These are phyloP conservation scores for Melitaea cinxia DNA, from an alignment of 1,140 invertebrate species.

Conservation along the genomic window DNA sequence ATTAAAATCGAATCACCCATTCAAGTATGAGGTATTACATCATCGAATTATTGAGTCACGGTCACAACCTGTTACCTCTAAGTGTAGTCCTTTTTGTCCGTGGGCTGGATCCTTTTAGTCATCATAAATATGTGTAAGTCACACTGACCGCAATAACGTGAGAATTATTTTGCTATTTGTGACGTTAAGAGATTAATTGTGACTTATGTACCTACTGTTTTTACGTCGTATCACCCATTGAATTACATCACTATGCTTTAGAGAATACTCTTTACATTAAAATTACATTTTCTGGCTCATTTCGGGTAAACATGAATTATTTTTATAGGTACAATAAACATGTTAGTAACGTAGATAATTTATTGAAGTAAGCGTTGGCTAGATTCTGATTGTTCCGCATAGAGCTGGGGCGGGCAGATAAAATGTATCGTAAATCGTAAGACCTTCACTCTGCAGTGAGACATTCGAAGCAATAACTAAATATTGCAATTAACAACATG, in stretches of 20 bases:
- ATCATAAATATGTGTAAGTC: conserved; percentile 54
- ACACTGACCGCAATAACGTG: conserved; percentile 64
- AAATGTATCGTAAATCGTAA: not conserved
- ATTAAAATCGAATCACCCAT: conserved; percentile 65
- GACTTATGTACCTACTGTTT: not conserved
- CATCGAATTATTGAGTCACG: conserved; percentile 77
- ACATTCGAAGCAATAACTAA: not conserved
- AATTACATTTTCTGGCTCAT: not conserved
- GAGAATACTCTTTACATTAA: not conserved
- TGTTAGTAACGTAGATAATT: not conserved
- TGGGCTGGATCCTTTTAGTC: conserved; percentile 71
- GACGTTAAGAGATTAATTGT: conserved; percentile 1
- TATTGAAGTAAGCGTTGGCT: not conserved
- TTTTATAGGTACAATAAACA: too few species aligned
- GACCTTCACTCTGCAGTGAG: not conserved
- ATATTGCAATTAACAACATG: not conserved
- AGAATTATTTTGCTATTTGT: conserved; percentile 55
- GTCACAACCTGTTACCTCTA: conserved; percentile 55
- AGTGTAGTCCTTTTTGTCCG: conserved; percentile 59
- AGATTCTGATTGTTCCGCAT: not conserved
- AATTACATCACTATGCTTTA: not conserved
- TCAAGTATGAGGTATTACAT: conserved; percentile 75
- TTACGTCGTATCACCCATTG: not conserved
- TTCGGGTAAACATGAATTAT: too few species aligned
- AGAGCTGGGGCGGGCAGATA: not conserved